phyloP scores from a whole-genome alignment of 2,888 invertebrate species.

The Meteorus cinctellus region DNA sequence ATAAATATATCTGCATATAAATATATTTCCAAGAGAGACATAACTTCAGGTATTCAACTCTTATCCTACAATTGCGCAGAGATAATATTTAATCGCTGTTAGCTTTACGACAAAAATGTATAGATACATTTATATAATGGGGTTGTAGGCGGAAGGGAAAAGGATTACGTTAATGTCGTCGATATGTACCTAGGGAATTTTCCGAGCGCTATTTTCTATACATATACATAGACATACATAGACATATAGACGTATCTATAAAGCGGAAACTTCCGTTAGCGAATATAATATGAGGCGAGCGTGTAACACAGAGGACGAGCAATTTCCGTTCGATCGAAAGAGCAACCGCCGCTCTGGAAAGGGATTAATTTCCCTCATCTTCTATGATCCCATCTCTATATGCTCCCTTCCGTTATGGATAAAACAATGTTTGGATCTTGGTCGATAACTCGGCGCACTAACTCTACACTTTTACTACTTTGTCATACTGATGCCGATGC shows the following conservation, averaged over 20 bases:
- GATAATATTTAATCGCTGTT: constrained; percentile 18
- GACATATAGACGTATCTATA: background rate
- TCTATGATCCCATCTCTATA: background rate
- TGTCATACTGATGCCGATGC: background rate
- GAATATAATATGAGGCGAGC: constrained; percentile 51
- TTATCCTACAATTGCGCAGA: constrained; percentile 1
- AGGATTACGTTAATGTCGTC: constrained; percentile 10
- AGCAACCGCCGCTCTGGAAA: background rate
- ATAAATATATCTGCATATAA: background rate
- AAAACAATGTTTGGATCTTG: constrained; percentile 7
- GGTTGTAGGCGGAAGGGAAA: background rate
- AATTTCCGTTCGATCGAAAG: constrained; percentile 48
- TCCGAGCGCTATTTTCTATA: background rate
- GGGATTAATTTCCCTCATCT: constrained; percentile 12
- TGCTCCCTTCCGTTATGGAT: background rate
- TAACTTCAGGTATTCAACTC: background rate
- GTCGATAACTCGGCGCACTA: background rate
- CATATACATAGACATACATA: background rate
- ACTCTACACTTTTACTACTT: background rate
- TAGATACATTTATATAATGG: background rate
- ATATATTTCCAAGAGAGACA: background rate
- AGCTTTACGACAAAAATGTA: constrained; percentile 9
- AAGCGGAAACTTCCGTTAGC: constrained; percentile 47
- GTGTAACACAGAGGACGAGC: constrained; percentile 42
- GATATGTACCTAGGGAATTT: constrained; percentile 8